Evolutionary conservation across 2,113 vertebrate genomes (phyloP).

Genomic region (Centropus unirufus): DNA sequence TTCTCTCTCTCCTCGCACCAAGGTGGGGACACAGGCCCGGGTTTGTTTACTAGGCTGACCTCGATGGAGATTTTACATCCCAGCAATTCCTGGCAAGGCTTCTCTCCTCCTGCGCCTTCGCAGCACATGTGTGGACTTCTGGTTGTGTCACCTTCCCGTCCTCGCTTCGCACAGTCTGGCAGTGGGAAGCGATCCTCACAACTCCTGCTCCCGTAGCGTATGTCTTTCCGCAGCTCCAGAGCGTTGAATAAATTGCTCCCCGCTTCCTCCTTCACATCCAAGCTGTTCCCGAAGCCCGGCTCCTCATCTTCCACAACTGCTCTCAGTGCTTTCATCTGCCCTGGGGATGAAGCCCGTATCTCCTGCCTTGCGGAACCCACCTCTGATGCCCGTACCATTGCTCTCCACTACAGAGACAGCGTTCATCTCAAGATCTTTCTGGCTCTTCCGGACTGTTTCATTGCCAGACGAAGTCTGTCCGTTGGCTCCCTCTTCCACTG

Average conservation of each 20-base stretch:
- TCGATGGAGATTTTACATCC: not conserved
- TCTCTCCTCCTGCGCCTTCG: not conserved
- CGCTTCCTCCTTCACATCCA: not conserved
- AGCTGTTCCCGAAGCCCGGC: conserved; percentile 9
- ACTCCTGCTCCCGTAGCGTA: not conserved
- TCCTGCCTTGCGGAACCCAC: not conserved
- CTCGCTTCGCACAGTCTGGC: not conserved
- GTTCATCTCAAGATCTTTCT: not conserved
- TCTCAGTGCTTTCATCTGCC: not conserved
- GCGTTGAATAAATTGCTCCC: not conserved
- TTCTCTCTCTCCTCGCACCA: not conserved
- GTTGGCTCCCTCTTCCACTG: not conserved
- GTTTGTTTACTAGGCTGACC: not conserved
- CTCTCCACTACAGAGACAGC: not conserved
- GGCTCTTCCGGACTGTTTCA: not conserved
- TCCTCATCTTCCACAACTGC: not conserved
- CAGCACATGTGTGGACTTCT: conserved; percentile 50
- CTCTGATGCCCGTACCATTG: not conserved
- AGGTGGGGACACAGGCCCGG: not conserved
- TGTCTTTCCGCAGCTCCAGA: conserved; percentile 45
- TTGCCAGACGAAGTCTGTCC: not conserved
- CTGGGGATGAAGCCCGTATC: not conserved
- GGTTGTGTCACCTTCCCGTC: conserved; percentile 15
- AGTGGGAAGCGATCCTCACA: conserved; percentile 57
- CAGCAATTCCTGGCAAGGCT: not conserved